Percentiles rank a stretch among this genome's conserved stretches.
Evolutionary conservation across 2,888 invertebrate genomes (phyloP).

Genomic region (Rhingia rostrata): DNA sequence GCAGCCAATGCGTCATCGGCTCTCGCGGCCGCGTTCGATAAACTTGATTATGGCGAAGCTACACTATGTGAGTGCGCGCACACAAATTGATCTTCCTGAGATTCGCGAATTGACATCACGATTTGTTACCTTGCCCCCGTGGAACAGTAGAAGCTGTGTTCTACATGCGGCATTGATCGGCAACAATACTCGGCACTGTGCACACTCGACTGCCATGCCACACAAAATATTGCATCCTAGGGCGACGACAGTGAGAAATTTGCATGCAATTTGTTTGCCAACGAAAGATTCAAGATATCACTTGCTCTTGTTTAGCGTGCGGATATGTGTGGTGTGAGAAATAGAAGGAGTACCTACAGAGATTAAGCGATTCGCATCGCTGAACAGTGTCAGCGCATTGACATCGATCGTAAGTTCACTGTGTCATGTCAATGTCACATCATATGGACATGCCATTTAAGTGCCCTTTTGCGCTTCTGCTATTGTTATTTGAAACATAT

Average conservation of each 20-base stretch:
- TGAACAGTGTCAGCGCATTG: slow-evolving; percentile 49
- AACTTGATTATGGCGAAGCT: slow-evolving; percentile 63
- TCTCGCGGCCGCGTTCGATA: slow-evolving; percentile 44
- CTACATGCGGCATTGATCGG: slow-evolving; percentile 58
- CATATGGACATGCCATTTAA: slow-evolving; percentile 8
- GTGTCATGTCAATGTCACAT: slow-evolving; percentile 55
- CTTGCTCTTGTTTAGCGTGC: slow-evolving; percentile 61
- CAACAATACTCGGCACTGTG: slow-evolving; percentile 55
- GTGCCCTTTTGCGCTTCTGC: slow-evolving; percentile 8
- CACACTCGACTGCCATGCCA: slow-evolving; percentile 40
- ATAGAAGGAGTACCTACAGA: slow-evolving; percentile 12
- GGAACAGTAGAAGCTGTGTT: slow-evolving; percentile 68
- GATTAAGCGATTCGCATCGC: slow-evolving; percentile 52
- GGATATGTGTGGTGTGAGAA: slow-evolving; percentile 22
- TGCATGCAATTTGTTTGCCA: slow-evolving; percentile 72
- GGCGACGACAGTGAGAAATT: slow-evolving; percentile 71
- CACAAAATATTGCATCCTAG: slow-evolving; percentile 63
- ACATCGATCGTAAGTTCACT: slow-evolving; percentile 59
- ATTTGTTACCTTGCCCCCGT: slow-evolving; percentile 70
- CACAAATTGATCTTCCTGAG: slow-evolving; percentile 73
- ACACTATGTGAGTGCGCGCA: slow-evolving; percentile 47
- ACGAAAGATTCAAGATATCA: slow-evolving; percentile 69
- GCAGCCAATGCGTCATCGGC: slow-evolving; percentile 59
- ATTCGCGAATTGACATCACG: slow-evolving; percentile 73
- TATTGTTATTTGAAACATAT: neutral